Evolutionary conservation across 2,888 invertebrate species (phyloP).

Genomic region (Argyra leucocephala): DNA sequence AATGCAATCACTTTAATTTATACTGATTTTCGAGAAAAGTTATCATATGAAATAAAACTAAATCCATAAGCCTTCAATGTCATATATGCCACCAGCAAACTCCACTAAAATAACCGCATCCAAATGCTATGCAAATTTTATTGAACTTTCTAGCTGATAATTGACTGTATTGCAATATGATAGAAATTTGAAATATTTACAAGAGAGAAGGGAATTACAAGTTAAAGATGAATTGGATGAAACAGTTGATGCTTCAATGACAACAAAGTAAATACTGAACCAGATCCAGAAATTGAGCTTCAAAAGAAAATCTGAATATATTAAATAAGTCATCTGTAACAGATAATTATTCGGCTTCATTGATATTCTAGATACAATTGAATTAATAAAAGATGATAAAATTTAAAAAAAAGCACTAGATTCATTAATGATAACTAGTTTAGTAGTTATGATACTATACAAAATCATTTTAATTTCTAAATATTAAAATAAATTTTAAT

Average conservation of each 20-base stretch:
- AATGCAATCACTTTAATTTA: constrained; percentile 74
- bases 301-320: constrained; percentile 41
- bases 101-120: constrained; percentile 47
- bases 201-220: constrained; percentile 65
- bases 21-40: constrained; percentile 58
- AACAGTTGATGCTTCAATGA: constrained; percentile 44
- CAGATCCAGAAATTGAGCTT: constrained; percentile 41
- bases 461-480: constrained; percentile 31
- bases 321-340: constrained; percentile 41
- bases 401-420: constrained; percentile 73
- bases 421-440: constrained; percentile 48
- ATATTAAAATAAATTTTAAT: not conserved
- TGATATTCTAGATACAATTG: constrained; percentile 44
- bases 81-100: constrained; percentile 39
- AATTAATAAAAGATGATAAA: constrained; percentile 64
- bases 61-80: constrained; percentile 20
- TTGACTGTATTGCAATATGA: constrained; percentile 72
- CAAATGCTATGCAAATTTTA: constrained; percentile 58
- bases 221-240: constrained; percentile 66
- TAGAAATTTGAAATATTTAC: constrained; percentile 59
- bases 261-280: constrained; percentile 37
- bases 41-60: constrained; percentile 46
- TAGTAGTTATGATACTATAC: constrained; percentile 32
- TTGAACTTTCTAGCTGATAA: constrained; percentile 76
- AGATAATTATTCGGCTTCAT: constrained; percentile 29